Evolutionary conservation across 2,797 vertebrate genomes (phyloP).

Genomic region (Astyanax mexicanus): DNA sequence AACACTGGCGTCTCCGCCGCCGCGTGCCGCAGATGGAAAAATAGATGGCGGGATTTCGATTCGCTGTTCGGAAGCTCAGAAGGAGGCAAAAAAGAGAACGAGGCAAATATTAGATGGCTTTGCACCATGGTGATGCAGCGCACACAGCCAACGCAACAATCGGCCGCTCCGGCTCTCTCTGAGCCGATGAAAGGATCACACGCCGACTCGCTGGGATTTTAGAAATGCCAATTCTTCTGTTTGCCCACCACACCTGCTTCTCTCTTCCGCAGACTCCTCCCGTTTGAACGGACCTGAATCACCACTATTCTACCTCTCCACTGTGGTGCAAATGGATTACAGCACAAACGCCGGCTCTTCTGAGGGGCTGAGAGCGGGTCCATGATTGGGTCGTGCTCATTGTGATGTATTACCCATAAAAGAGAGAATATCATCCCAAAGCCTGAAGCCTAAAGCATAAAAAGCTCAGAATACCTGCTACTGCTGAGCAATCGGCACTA

Average conservation of each 20-base stretch:
- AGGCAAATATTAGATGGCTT: constrained; percentile 1
- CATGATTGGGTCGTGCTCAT: too few relatives aligned
- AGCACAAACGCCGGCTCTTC: too few relatives aligned
- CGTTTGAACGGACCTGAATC: background rate
- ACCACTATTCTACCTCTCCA: background rate
- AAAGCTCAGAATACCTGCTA: background rate
- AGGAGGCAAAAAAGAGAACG: background rate
- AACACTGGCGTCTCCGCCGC: constrained; percentile 4
- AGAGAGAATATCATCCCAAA: background rate
- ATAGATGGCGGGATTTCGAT: constrained; percentile 9
- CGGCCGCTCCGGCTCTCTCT: background rate
- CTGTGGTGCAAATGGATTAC: too few relatives aligned
- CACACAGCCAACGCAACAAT: background rate
- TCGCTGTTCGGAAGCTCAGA: background rate
- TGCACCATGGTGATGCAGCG: background rate
- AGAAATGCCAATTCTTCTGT: background rate
- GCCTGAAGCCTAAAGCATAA: background rate
- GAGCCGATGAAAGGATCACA: background rate
- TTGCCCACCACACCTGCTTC: background rate
- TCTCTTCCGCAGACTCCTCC: background rate
- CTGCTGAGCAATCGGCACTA: too few relatives aligned
- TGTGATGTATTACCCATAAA: background rate
- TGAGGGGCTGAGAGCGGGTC: too few relatives aligned
- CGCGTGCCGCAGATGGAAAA: background rate
- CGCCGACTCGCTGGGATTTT: background rate